These are phyloP conservation scores for Callospermophilus lateralis DNA, from an alignment of 2,113 vertebrate species.

Conservation along the genomic window DNA sequence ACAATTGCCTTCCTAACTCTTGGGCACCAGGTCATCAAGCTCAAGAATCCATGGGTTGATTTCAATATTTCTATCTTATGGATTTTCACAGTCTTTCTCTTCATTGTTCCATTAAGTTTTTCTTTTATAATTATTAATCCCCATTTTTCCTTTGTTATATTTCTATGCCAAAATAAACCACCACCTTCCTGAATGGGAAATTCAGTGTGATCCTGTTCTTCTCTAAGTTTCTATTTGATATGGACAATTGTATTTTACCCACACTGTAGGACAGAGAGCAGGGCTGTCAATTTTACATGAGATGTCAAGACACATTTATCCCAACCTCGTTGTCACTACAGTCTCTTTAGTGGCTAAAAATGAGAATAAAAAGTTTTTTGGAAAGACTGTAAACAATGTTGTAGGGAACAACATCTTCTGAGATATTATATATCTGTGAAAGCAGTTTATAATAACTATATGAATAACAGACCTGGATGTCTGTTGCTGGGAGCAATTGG, in stretches of 20 bases:
- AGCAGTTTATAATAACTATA: background rate
- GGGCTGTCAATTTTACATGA: too few species aligned
- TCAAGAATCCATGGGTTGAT: background rate
- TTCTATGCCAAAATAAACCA: slow-evolving; percentile 39
- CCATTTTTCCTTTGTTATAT: background rate
- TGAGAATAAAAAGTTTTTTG: background rate
- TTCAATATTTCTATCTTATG: background rate
- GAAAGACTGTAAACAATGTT: background rate
- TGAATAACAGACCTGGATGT: background rate
- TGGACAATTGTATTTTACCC: background rate
- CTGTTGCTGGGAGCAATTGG: background rate
- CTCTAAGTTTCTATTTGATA: background rate
- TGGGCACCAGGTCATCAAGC: background rate
- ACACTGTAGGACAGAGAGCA: background rate
- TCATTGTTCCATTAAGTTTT: background rate
- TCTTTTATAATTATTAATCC: background rate
- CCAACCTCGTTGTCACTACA: background rate
- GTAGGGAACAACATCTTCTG: background rate
- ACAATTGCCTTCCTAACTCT: background rate
- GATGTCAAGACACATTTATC: background rate
- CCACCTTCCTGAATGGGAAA: background rate
- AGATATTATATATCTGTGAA: background rate
- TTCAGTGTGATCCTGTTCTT: background rate
- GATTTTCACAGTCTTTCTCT: background rate
- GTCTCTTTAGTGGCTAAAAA: background rate